Evolutionary conservation across 2,888 invertebrate species (phyloP), one percentile per base, ranked within the genome.

Genomic region (Brachypalpus laphriformis): DNA sequence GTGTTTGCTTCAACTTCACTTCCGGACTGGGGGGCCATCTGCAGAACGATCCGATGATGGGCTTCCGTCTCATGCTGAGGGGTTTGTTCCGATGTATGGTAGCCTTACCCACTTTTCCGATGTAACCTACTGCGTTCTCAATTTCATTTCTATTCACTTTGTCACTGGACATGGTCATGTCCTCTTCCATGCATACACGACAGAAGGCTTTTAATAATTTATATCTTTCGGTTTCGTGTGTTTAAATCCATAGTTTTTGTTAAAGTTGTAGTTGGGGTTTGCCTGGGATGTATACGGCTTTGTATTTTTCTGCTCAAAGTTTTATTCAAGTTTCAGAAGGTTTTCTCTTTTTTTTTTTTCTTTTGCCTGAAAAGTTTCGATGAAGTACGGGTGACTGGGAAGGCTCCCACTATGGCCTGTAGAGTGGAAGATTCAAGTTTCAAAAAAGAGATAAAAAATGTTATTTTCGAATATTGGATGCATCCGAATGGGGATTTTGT

Each of bases 391-490:
- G 14, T n/a, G 6, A 22, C 49, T 28, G 7, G 3, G n/a, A n/a
- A 14, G 14, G 49, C 5, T 25, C 25, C n/a, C n/a, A n/a, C 47
- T 59, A 37, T 11, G 47, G 18, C 22, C 49, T 65, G 49, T 28
- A 45, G 47, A 56, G 37, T 45, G 34, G 40, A 25, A 47, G 66
- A 76, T 59, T 76, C 59, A 59, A 57, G 59, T 66, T 76, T 31
- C 18, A 9, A 57, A 68, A 25, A 37, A 59, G 40, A 49, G 28
- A 66, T 66, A 66, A 59, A 59, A 59, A 37, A 22, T 20, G 47
- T 47, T 31, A 76, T 75, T 75, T 75, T 65, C 65, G 75, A 75
- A 56, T 66, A 75, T 75, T 68, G 76, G 45, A 40, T 68, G 20
- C 8, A 51, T 49, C 20, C 16, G 20, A 72, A 56, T 61, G 16